A percentile compares a stretch with the other conserved stretches of the same genome.
These are phyloP conservation scores for Keiferia lycopersicella DNA, from an alignment of 2,888 invertebrate species.

Conservation along the genomic window DNA sequence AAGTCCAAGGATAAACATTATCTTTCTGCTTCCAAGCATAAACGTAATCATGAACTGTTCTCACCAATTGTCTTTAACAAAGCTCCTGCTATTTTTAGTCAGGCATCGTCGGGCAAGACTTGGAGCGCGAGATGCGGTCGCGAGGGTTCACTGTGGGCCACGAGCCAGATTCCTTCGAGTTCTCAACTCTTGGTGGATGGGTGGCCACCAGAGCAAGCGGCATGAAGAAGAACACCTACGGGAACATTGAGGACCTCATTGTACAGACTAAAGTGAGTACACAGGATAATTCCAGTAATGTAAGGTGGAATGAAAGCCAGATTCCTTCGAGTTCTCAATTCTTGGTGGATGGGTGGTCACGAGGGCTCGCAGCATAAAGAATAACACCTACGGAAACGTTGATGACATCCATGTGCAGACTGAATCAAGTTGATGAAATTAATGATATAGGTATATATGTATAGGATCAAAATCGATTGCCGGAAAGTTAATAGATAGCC, in stretches of 20 bases:
- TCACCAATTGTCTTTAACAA: not conserved
- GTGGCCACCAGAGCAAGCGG: constrained; percentile 98
- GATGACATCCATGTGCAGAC: constrained; percentile 87
- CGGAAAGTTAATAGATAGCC: no score
- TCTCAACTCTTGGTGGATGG: constrained; percentile 98
- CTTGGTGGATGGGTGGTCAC: constrained; percentile 99
- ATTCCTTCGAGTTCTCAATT: constrained; percentile 98
- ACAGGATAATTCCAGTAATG: no score
- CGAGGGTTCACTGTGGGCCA: constrained; percentile 95
- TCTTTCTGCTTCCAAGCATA: no score
- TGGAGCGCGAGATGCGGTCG: constrained; percentile 90
- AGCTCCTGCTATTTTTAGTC: constrained; percentile 84
- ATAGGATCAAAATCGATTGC: no score
- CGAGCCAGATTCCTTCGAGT: constrained; percentile 99
- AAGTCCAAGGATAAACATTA: no score
- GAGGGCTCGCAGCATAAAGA: constrained; percentile 99
- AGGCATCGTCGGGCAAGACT: constrained; percentile 96
- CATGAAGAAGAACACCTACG: constrained; percentile 99
- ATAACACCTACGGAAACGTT: constrained; percentile 98
- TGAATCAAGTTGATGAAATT: no score
- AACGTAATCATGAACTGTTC: not conserved
- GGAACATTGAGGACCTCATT: constrained; percentile 97
- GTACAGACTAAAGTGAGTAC: constrained; percentile 91
- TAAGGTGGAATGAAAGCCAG: constrained; percentile 96
- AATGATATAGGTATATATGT: no score